Evolutionary conservation across 2,888 invertebrate genomes (phyloP).

Genomic region (Stenoptilia bipunctidactyla): DNA sequence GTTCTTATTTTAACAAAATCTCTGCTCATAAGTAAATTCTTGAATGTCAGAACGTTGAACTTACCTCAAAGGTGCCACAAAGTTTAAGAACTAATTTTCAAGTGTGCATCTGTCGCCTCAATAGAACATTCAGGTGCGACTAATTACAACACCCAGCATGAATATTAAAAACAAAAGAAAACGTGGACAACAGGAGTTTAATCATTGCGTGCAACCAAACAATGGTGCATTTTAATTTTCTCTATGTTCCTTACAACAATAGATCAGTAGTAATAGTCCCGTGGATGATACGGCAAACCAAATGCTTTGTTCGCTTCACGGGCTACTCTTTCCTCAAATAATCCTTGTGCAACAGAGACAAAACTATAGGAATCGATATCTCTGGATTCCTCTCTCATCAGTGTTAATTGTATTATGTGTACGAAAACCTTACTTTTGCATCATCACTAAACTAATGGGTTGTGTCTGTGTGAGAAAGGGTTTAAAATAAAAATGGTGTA

Average conservation of each 20-base stretch:
- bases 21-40: too few relatives aligned
- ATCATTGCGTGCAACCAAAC: conserved; percentile 38
- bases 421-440: conserved; percentile 38
- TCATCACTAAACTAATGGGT: conserved; percentile 65
- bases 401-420: conserved; percentile 12
- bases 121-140: too few relatives aligned
- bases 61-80: too few relatives aligned
- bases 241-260: conserved; percentile 52
- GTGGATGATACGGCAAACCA: conserved; percentile 59
- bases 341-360: too few relatives aligned
- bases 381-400: too few relatives aligned
- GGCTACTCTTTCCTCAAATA: too few relatives aligned
- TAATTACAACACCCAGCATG: background rate
- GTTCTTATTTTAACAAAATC: too few relatives aligned
- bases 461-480: conserved; percentile 45
- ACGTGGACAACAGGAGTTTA: conserved; percentile 19
- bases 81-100: too few relatives aligned
- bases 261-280: conserved; percentile 53
- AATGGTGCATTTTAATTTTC: conserved; percentile 68
- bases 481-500: background rate
- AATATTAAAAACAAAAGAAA: background rate
- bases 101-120: too few relatives aligned
- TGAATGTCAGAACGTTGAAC: too few relatives aligned
- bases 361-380: too few relatives aligned
- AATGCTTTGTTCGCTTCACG: conserved; percentile 33